These are phyloP conservation scores for Tachuris rubrigastra DNA, from an alignment of 2,113 vertebrate genomes.

Conservation along the genomic window DNA sequence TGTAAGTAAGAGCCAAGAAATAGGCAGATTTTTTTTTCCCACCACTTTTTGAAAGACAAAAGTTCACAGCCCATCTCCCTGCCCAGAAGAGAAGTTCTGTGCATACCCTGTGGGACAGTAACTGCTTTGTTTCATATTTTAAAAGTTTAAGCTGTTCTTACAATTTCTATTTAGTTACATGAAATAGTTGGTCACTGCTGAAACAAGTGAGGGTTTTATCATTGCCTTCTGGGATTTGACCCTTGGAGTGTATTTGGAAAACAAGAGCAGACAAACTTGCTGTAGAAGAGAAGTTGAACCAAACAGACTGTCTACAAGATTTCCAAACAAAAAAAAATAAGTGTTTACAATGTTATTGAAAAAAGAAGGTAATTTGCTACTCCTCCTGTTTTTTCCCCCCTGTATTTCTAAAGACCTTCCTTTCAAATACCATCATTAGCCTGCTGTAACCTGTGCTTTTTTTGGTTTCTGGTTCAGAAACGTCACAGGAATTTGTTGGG, in stretches of 20 bases:
- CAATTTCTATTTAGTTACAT: background rate
- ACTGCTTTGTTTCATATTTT: background rate
- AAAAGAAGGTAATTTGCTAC: background rate
- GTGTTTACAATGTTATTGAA: background rate
- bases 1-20: background rate
- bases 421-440: background rate
- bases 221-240: background rate
- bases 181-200: background rate
- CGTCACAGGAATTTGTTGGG: background rate
- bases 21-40: background rate
- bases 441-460: background rate
- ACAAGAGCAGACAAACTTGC: background rate
- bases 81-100: background rate
- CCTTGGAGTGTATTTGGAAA: background rate
- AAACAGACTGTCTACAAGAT: background rate
- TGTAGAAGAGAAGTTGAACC: background rate
- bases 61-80: background rate
- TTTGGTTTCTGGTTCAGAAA: background rate
- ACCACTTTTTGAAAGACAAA: background rate
- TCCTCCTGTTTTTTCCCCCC: accelerated
- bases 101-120: background rate
- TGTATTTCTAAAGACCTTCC: background rate
- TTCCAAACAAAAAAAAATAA: background rate
- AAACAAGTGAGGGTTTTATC: background rate
- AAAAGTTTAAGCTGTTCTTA: background rate